These are phyloP conservation scores for Notechis scutatus DNA, from an alignment of 2,113 vertebrate species.

Conservation along the genomic window DNA sequence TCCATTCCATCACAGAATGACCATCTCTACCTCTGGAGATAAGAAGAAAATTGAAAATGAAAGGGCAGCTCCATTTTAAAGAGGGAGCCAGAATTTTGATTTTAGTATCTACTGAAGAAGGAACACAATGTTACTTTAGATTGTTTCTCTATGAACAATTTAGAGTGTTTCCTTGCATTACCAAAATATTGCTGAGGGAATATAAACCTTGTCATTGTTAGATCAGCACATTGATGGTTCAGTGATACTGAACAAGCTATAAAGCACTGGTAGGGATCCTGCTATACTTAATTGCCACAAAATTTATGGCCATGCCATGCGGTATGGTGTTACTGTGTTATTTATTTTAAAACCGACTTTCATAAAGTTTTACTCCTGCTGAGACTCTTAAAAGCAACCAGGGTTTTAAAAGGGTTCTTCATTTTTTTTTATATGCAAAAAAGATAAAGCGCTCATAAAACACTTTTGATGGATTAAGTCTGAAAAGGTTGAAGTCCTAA, in stretches of 20 bases:
- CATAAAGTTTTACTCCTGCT: not conserved
- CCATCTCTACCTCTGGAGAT: not conserved
- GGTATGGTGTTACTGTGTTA: not conserved
- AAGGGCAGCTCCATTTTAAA: not conserved
- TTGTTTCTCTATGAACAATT: not conserved
- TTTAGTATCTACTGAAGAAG: not conserved
- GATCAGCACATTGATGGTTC: not conserved
- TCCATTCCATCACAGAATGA: not conserved
- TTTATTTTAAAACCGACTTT: not conserved
- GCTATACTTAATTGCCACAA: not conserved
- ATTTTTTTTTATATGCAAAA: not conserved
- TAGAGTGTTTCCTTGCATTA: not conserved
- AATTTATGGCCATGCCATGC: not conserved
- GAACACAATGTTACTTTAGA: not conserved
- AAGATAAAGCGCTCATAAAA: not conserved
- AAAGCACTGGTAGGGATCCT: not conserved
- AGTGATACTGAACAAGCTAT: not conserved
- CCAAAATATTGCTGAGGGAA: not conserved
- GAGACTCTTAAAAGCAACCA: not conserved
- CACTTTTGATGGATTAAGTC: not conserved
- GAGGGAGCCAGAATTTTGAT: not conserved
- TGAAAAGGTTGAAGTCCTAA: not conserved
- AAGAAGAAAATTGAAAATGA: not conserved
- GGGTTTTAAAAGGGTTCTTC: not conserved
- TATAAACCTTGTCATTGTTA: not conserved